A percentile compares a stretch with the other conserved stretches of the same genome.
These are phyloP conservation scores for Illadopsis cleaveri DNA, from an alignment of 2,113 vertebrate species.

Conservation along the genomic window DNA sequence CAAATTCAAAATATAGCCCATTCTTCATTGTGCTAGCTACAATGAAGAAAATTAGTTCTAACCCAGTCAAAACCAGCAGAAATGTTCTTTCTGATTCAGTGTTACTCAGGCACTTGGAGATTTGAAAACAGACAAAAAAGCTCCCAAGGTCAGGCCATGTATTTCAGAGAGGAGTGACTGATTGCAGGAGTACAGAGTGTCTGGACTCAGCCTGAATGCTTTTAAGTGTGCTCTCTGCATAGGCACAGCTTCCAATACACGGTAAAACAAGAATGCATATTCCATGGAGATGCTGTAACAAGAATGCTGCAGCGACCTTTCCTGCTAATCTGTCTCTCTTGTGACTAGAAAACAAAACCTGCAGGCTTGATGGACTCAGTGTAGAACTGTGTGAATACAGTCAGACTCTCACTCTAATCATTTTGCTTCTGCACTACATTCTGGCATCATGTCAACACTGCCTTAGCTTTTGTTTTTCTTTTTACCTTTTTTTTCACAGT, in stretches of 20 bases:
- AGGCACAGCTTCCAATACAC: background rate
- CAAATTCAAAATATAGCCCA: background rate
- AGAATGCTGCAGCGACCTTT: background rate
- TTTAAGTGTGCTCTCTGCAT: background rate
- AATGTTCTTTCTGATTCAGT: background rate
- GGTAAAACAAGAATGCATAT: background rate
- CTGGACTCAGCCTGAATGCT: background rate
- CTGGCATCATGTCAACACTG: fast-evolving
- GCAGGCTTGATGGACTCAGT: background rate
- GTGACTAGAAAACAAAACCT: background rate
- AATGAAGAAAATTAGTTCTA: background rate
- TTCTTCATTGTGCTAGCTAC: background rate
- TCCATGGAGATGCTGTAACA: background rate
- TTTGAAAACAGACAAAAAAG: background rate
- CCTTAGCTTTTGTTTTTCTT: background rate
- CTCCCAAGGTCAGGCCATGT: background rate
- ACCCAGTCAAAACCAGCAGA: background rate
- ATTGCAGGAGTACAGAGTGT: background rate
- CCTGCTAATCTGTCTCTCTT: background rate
- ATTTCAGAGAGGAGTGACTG: background rate
- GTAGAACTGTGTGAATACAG: background rate
- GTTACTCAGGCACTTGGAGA: background rate
- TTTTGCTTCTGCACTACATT: background rate
- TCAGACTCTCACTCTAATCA: background rate
- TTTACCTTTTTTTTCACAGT: background rate